phyloP scores from a whole-genome alignment of 2,113 vertebrate genomes.

The Ciconia stormi region DNA sequence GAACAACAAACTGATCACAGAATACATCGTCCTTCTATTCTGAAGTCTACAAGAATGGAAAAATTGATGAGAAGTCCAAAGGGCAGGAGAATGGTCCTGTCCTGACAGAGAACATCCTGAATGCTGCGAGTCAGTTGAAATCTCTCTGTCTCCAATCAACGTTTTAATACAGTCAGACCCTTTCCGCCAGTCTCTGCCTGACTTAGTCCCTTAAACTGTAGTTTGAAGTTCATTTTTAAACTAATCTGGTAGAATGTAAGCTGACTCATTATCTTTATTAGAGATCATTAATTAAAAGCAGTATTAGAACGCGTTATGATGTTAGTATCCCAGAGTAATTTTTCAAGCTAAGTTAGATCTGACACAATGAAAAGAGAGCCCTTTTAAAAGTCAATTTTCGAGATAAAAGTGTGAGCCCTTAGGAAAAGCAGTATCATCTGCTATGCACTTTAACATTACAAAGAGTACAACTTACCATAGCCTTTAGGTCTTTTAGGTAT shows the following conservation, averaged over 20 bases:
- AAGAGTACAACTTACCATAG: not conserved
- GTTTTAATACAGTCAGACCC: not conserved
- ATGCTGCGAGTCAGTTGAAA: not conserved
- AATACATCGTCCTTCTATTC: not conserved
- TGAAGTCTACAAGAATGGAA: not conserved
- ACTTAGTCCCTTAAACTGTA: not conserved
- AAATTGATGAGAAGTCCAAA: not conserved
- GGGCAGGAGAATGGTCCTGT: not conserved
- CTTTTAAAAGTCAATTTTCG: not conserved
- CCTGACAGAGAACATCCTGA: not conserved
- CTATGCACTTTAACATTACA: not conserved
- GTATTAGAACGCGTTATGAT: not conserved
- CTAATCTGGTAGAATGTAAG: not conserved
- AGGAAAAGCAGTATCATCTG: not conserved
- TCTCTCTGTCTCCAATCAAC: no score
- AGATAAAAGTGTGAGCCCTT: not conserved
- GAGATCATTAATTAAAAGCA: slow-evolving; percentile 18
- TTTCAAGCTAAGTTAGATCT: not conserved
- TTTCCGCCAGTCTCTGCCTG: not conserved
- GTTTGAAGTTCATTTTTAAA: not conserved
- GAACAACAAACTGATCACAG: not conserved
- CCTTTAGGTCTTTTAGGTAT: not conserved
- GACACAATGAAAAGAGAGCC: not conserved
- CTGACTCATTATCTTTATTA: not conserved
- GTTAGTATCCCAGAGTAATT: not conserved